Percentiles rank a stretch among this genome's conserved stretches.
These are phyloP conservation scores for Vulpes ferrilata DNA, from an alignment of 2,113 vertebrate species.

Conservation along the genomic window DNA sequence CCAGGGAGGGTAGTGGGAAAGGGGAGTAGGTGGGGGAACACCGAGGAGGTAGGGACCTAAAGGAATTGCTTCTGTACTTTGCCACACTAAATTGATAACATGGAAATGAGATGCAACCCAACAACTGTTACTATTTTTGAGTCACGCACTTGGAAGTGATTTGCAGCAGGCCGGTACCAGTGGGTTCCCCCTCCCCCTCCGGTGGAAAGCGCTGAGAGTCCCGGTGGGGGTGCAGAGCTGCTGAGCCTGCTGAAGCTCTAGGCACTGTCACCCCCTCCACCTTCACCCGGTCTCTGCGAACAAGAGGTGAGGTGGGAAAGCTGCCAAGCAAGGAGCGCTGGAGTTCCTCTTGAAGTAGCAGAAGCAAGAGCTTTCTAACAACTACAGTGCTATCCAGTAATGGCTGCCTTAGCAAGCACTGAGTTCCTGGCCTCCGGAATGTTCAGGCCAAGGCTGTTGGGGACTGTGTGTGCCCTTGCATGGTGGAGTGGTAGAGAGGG, in stretches of 20 bases:
- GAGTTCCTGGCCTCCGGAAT: not conserved
- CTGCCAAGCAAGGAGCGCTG: constrained; percentile 50
- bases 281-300: not conserved
- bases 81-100: constrained; percentile 69
- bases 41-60: constrained; percentile 8
- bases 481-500: not conserved
- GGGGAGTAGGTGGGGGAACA: not conserved
- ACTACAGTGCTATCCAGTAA: constrained; percentile 63
- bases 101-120: constrained; percentile 63
- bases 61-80: constrained; percentile 38
- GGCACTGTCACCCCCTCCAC: constrained; percentile 45
- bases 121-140: constrained; percentile 78
- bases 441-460: not conserved
- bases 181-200: not conserved
- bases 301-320: constrained; percentile 51
- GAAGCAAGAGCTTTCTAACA: constrained; percentile 77
- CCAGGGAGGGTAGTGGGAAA: not conserved
- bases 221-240: not conserved
- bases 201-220: not conserved
- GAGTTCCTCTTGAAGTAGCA: constrained; percentile 6
- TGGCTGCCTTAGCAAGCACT: constrained; percentile 48
- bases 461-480: not conserved
- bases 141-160: constrained; percentile 56
- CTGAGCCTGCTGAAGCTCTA: constrained; percentile 51
- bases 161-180: constrained; percentile 8